Percentiles rank a stretch among this genome's conserved stretches.
These are phyloP conservation scores for Palloptera scutellata DNA, from an alignment of 2,888 invertebrate genomes.

Conservation along the genomic window DNA sequence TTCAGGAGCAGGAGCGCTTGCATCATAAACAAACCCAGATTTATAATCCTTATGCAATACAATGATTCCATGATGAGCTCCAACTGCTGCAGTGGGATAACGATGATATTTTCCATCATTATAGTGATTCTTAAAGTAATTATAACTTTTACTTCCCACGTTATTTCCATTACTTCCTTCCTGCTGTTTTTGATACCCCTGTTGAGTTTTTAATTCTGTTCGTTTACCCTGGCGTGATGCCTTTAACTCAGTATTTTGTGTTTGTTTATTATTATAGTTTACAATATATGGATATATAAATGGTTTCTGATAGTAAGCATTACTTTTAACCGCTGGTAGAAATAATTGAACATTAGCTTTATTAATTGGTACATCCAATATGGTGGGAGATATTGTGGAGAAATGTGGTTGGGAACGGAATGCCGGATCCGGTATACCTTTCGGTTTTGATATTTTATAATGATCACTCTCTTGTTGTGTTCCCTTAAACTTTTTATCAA, in stretches of 20 bases:
- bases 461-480: neutral
- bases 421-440: neutral
- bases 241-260: conserved; percentile 49
- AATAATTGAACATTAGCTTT: neutral
- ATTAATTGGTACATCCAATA: neutral
- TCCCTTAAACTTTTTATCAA: neutral
- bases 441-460: conserved; percentile 8
- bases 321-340: neutral
- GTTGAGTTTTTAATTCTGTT: neutral
- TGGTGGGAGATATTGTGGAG: neutral
- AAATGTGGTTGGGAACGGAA: neutral
- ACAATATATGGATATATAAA: no score
- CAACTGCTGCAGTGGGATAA: no score
- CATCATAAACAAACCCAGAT: no score
- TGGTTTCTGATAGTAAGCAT: no score
- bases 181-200: neutral
- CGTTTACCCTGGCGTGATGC: neutral
- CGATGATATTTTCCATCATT: no score
- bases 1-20: no score
- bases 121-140: no score
- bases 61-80: no score
- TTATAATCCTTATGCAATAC: no score
- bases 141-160: no score
- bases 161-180: neutral
- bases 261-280: conserved; percentile 48